These are phyloP conservation scores for Ispidina lecontei DNA, from an alignment of 2,797 vertebrate genomes.

Conservation along the genomic window DNA sequence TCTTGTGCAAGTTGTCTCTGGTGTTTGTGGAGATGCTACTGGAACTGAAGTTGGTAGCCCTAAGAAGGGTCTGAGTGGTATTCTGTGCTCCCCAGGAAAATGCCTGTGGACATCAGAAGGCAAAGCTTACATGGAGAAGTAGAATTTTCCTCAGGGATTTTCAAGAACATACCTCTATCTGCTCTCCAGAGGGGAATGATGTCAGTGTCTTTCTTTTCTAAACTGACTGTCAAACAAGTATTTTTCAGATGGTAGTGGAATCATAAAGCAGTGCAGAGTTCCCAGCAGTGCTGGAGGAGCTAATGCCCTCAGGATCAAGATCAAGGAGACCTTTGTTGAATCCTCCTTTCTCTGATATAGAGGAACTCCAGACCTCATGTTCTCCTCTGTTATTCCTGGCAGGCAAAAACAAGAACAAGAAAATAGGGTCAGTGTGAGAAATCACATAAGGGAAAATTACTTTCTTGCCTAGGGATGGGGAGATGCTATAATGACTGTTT, in stretches of 20 bases:
- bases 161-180: neutral
- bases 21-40: neutral
- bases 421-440: neutral
- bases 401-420: neutral
- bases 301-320: rapidly evolving
- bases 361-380: rapidly evolving
- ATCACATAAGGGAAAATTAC: neutral
- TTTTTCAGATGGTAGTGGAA: neutral
- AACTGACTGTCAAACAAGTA: neutral
- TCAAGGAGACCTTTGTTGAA: rapidly evolving
- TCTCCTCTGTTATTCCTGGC: neutral
- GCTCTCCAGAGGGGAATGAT: neutral
- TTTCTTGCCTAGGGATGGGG: neutral
- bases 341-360: neutral
- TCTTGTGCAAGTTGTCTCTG: neutral
- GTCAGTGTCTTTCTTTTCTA: neutral
- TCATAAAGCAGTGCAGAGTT: neutral
- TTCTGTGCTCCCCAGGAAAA: neutral
- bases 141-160: neutral
- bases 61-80: rapidly evolving
- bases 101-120: neutral
- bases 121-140: neutral
- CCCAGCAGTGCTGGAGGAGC: neutral
- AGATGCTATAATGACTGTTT: neutral
- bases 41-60: neutral